Conservation (phyloP, 2,888 invertebrate genomes). For the Acanthacorydalis orientalis region DNA sequence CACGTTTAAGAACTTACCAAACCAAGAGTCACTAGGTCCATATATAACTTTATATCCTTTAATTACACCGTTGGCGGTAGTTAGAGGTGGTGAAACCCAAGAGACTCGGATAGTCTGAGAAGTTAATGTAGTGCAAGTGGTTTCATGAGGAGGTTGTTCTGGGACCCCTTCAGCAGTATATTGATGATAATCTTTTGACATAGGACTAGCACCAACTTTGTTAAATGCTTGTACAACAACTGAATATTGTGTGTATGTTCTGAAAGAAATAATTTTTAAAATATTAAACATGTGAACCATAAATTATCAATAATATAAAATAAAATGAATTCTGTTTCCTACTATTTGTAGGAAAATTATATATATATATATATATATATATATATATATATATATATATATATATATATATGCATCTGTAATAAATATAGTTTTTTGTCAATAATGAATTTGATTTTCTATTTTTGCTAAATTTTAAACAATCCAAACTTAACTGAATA, state of each 20-base stretch:
- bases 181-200: conserved; percentile 74
- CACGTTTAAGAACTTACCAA: conserved; percentile 60
- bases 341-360: no score
- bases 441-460: no score
- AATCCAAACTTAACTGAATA: no score
- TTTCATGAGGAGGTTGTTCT: conserved; percentile 81
- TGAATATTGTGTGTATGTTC: conserved; percentile 90
- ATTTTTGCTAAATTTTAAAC: no score
- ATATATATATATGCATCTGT: no score
- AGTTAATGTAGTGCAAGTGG: conserved; percentile 80
- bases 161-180: conserved; percentile 91
- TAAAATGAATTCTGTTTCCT: no score
- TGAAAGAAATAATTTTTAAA: conserved; percentile 22
- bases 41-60: conserved; percentile 92
- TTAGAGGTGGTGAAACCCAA: conserved; percentile 86
- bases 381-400: no score
- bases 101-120: conserved; percentile 88
- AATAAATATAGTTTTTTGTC: no score
- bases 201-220: conserved; percentile 83
- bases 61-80: conserved; percentile 84
- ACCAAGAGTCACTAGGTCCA: conserved; percentile 82
- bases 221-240: conserved; percentile 92
- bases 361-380: no score
- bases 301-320: not conserved
- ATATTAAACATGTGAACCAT: conserved; percentile 1